These are phyloP conservation scores for Stenoptilia bipunctidactyla DNA, from an alignment of 2,888 invertebrate species.

Conservation along the genomic window DNA sequence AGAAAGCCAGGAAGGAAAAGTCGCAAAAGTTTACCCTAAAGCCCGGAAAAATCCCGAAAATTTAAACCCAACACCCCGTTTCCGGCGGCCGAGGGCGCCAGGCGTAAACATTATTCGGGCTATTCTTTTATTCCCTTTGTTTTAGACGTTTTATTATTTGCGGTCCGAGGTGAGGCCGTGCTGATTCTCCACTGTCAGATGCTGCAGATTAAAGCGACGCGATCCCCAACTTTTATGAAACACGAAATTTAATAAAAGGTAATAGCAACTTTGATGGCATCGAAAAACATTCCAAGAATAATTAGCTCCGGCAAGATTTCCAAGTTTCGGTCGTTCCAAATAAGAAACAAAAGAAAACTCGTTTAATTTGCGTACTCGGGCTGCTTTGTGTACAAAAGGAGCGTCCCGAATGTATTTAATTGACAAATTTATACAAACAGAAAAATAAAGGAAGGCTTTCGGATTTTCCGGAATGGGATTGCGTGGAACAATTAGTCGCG, in stretches of 20 bases:
- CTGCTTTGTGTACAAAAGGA: background rate
- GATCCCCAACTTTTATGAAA: constrained; percentile 16
- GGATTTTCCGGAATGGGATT: constrained; percentile 22
- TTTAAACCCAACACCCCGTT: constrained; percentile 49
- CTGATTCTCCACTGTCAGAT: constrained; percentile 9
- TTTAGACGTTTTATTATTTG: constrained; percentile 54
- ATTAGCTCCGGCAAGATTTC: constrained; percentile 31
- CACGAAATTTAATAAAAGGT: constrained; percentile 17
- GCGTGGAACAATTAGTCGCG: constrained; percentile 43
- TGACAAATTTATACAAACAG: constrained; percentile 39
- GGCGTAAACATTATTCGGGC: constrained; percentile 59
- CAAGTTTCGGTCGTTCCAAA: constrained; percentile 42
- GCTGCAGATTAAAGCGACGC: constrained; percentile 5
- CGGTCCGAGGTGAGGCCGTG: constrained; percentile 27
- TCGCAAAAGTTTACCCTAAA: constrained; percentile 44
- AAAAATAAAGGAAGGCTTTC: constrained; percentile 27
- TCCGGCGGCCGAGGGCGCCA: constrained; percentile 38
- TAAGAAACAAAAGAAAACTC: constrained; percentile 42
- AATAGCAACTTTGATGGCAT: constrained; percentile 24
- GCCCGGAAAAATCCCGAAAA: constrained; percentile 48
- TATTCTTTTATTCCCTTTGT: constrained; percentile 57
- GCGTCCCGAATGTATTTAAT: constrained; percentile 28
- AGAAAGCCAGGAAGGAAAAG: constrained; percentile 58
- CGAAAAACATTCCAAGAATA: constrained; percentile 21
- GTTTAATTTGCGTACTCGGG: constrained; percentile 43